Base-by-base conservation (phyloP, 2,113 vertebrate species). In the Vidua chalybeata region DNA sequence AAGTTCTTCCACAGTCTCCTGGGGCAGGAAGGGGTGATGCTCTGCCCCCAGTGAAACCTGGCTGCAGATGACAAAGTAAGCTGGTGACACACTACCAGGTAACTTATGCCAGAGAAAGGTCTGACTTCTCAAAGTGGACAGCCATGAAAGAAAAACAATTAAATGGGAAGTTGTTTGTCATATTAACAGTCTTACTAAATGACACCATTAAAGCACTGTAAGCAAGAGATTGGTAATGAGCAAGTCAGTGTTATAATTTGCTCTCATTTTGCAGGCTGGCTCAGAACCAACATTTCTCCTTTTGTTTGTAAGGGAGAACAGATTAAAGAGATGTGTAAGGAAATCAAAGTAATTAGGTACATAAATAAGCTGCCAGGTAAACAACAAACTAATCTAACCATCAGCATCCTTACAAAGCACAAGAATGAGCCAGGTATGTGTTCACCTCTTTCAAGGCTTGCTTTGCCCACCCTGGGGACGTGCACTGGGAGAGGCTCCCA, bases 281-380 rank as follows among this genome's bases (percentile, higher is more conserved):
- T 93, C 52, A 77, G 79, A 37, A 75, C 72, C 67, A 90, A 6
- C 7, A 59, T 81, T 75, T 90, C 35, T 71, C 55, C 54, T 94
- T 86, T 93, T 74, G 49, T 84, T 86, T 74, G 31, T 61, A 74
- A 62, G 81, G 63, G 19, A 93, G 75, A 87, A 68, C 8, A 68
- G 68, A 84, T 71, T 91, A 87, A 80, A 86, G 76, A 86, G 52
- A 86, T 14, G 13, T 83, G 54, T 56, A 89, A 81, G 76, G 76
- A 84, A 95, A 90, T 77, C 43, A 87, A 96, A 93, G 52, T 67
- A 86, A 94, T 93, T 77, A 80, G 79, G 64, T 20, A 84, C 7
- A 49, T 41, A 86, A 88, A 95, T 52, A 91, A 71, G n/a, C 31
- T 68, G 64, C 11, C 72, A 95, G 75, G 82, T 81, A 88, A 95